Evolutionary conservation across 2,113 vertebrate genomes (phyloP).

Genomic region (Rhinichthys klamathensis): DNA sequence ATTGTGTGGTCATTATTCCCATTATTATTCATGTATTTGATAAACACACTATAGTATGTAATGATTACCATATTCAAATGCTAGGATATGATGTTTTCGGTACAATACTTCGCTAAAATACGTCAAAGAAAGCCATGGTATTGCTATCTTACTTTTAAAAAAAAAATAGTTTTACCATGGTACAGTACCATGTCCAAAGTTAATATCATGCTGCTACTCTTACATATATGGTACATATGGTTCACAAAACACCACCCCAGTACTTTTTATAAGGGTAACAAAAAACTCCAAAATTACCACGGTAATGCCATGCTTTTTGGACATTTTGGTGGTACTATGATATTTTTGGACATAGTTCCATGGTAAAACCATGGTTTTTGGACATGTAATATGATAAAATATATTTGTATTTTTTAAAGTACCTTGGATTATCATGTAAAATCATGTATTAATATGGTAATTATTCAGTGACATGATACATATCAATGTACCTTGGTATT

Average conservation of each 20-base stretch:
- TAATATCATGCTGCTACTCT: background rate
- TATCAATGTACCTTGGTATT: background rate
- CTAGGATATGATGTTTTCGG: background rate
- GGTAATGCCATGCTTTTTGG: background rate
- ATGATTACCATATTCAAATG: background rate
- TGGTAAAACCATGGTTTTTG: background rate
- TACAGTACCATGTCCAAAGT: background rate
- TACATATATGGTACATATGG: background rate
- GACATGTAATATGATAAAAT: background rate
- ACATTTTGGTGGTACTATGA: background rate
- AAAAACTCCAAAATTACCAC: background rate
- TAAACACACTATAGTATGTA: background rate
- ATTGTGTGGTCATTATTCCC: background rate
- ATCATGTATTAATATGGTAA: background rate
- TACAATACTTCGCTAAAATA: too few relatives aligned
- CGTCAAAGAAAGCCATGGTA: background rate
- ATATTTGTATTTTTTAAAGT: background rate
- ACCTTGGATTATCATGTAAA: background rate
- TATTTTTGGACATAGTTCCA: background rate
- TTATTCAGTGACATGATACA: background rate
- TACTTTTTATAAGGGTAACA: background rate
- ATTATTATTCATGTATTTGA: background rate
- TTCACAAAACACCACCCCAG: too few relatives aligned
- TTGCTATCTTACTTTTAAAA: background rate
- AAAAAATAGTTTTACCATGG: background rate